Conservation (phyloP, 2,797 vertebrate species). For the Acipenser ruthenus region DNA sequence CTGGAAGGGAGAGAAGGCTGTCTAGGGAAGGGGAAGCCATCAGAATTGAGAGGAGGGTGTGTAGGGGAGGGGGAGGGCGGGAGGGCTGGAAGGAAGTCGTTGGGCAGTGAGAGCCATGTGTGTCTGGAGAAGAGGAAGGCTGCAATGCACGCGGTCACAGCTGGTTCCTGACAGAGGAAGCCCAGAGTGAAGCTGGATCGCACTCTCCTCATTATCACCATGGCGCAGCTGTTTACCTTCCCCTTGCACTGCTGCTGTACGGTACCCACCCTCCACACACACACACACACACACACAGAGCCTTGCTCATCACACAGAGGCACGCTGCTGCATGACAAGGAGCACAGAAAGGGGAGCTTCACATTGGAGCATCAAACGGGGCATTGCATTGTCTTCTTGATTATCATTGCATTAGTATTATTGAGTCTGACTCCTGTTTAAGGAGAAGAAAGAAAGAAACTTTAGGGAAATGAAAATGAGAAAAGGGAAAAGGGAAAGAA, state of each 20-base stretch:
- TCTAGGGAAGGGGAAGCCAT: no score
- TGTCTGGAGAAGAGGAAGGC: constrained; percentile 32
- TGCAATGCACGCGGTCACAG: constrained; percentile 56
- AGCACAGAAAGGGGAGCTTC: constrained; percentile 4
- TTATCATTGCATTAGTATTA: no score
- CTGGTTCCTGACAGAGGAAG: constrained; percentile 87
- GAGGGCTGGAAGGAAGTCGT: constrained; percentile 23
- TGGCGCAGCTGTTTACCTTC: constrained; percentile 54
- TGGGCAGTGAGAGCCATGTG: constrained; percentile 6
- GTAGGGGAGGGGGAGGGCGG: background rate
- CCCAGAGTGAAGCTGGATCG: constrained; percentile 52
- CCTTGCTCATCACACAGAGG: constrained; percentile 13
- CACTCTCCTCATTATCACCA: constrained; percentile 51
- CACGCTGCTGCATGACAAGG: background rate
- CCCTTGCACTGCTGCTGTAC: constrained; percentile 39
- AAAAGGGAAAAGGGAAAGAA: no score
- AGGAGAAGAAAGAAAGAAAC: background rate
- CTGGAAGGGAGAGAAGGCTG: no score
- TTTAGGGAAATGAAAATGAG: no score
- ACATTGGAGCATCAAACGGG: background rate
- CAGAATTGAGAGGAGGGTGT: no score
- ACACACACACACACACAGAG: constrained; percentile 4
- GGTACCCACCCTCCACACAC: constrained; percentile 34
- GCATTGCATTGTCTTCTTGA: no score
- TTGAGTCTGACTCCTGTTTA: background rate